Evolutionary conservation across 1,140 invertebrate species (phyloP), one percentile per base, ranked within the genome.

Genomic region (Drosophila aff.): DNA sequence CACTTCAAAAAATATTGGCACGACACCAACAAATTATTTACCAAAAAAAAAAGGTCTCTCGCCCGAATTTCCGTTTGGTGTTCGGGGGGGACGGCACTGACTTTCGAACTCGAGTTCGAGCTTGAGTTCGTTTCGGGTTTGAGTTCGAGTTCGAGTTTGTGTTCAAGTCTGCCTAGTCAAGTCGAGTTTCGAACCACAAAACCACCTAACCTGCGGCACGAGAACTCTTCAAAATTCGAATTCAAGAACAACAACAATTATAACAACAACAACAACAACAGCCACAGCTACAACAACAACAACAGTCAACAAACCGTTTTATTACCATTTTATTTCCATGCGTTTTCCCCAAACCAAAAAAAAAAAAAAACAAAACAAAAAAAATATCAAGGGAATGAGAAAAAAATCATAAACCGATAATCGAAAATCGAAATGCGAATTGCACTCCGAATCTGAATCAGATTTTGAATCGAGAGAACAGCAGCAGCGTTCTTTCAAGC

Each of bases 241-340:
- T 76, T 68, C 64, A 77, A 76, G 44, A 41, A 60, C 65, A 77
- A 68, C 33, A 49, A 77, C 66, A 46, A 53, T 31, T 43, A 57
- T 55, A 76, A 55, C 38, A 57, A 77, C 65, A 69, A 44, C 53
- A 33, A 77, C 38, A 58, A 50, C 40, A 62, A 73, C 53, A 63
- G 43, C 74, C 16, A 72, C 66, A 74, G 18, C 28, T 6, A 47
- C 31, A 44, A 40, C 43, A 55, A 57, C 50, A 67, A 71, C 58
- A 72, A 76, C 62, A 76, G 72, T 76, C 55, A 78, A 78, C 36
- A 76, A 66, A 75, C 58, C 62, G 74, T 77, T 77, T 77, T 77
- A 77, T 77, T 77, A 60, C 74, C 63, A 77, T 77, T 77, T 77
- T 77, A 68, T 77, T 77, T 78, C 65, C 59, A 72, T 73, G 69